These are phyloP conservation scores for Tetragnatha versicolor DNA, from an alignment of 1,140 invertebrate species.

Conservation along the genomic window DNA sequence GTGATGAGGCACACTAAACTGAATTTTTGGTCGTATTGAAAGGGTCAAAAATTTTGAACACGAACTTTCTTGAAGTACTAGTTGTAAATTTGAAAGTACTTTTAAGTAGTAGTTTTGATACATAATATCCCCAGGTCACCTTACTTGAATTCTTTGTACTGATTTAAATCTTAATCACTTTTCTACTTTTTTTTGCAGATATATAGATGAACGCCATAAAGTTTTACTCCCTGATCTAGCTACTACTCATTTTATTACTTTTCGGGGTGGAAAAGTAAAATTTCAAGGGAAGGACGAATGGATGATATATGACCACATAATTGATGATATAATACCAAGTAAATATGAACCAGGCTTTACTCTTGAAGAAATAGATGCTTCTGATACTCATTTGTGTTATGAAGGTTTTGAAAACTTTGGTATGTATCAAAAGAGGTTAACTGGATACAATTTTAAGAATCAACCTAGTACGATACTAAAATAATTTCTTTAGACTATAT, in stretches of 20 bases:
- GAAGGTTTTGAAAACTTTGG: constrained; percentile 76
- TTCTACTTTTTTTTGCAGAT: constrained; percentile 61
- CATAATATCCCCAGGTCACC: no score
- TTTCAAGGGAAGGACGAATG: constrained; percentile 68
- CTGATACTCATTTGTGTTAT: constrained; percentile 71
- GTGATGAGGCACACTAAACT: no score
- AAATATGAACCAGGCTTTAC: constrained; percentile 67
- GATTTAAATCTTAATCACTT: background rate
- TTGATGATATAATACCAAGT: constrained; percentile 68
- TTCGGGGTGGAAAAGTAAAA: constrained; percentile 73
- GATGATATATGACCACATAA: constrained; percentile 60
- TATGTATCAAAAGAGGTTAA: no score
- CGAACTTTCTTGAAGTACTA: no score
- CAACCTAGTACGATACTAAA: no score
- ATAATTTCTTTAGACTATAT: no score
- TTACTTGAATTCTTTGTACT: background rate
- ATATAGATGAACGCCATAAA: constrained; percentile 62
- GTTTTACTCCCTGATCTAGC: constrained; percentile 75
- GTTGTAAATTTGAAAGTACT: no score
- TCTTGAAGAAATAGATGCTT: constrained; percentile 75
- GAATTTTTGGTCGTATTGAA: no score
- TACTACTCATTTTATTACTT: constrained; percentile 76
- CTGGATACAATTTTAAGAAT: no score
- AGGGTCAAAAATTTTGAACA: no score
- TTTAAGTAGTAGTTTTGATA: no score